These are phyloP conservation scores for Onchidella celtica DNA, from an alignment of 2,888 invertebrate species.

Conservation along the genomic window DNA sequence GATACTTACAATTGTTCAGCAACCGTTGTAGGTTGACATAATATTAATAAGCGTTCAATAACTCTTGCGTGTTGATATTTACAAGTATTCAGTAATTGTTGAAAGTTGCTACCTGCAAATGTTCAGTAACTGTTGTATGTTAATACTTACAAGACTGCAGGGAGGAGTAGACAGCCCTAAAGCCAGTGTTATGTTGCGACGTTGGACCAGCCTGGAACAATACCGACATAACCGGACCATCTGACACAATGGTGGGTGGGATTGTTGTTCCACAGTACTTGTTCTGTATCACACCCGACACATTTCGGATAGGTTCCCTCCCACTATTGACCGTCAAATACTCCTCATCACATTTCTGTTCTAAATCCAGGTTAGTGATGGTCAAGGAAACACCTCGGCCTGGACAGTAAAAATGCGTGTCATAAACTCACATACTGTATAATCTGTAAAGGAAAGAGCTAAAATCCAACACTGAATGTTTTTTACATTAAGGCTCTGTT, in stretches of 20 bases:
- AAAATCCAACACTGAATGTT: too few relatives aligned
- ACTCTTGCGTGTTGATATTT: too few relatives aligned
- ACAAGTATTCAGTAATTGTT: too few relatives aligned
- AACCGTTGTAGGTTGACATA: too few relatives aligned
- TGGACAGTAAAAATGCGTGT: too few relatives aligned
- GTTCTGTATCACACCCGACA: slow-evolving; percentile 5
- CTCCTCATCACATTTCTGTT: slow-evolving; percentile 60
- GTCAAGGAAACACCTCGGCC: slow-evolving; percentile 86
- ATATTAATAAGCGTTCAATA: too few relatives aligned
- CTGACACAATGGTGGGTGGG: slow-evolving; percentile 83
- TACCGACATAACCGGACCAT: slow-evolving; percentile 74
- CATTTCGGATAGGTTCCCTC: neutral
- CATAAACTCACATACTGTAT: too few relatives aligned
- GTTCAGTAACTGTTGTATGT: neutral
- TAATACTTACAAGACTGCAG: slow-evolving; percentile 82
- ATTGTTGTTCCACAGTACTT: slow-evolving; percentile 84
- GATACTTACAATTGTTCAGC: too few relatives aligned
- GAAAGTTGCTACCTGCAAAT: too few relatives aligned
- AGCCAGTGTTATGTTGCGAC: slow-evolving; percentile 71
- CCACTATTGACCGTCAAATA: slow-evolving; percentile 80
- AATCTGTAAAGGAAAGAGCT: too few relatives aligned
- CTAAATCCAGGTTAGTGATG: slow-evolving; percentile 83
- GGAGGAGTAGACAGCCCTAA: slow-evolving; percentile 83
- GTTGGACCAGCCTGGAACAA: slow-evolving; percentile 82
- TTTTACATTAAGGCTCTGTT: too few relatives aligned